Conservation (phyloP, 2,113 vertebrate species). For the Aplodontia rufa region DNA sequence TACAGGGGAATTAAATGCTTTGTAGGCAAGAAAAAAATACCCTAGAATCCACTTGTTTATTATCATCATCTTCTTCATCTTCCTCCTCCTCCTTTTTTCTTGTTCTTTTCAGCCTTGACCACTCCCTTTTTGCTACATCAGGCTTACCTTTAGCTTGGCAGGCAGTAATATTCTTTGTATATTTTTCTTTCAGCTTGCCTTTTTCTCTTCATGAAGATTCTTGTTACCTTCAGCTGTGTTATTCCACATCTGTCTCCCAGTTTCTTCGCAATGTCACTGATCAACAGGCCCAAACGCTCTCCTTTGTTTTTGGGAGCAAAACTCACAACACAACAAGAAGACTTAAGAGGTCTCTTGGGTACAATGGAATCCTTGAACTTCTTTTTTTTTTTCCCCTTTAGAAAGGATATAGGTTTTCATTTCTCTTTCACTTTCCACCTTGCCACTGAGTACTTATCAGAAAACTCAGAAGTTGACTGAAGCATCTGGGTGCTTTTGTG, state of each 20-base stretch:
- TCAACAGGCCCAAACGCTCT: conserved; percentile 84
- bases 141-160: background rate
- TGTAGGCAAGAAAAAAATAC: background rate
- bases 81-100: background rate
- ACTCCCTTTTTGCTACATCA: background rate
- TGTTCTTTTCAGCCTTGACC: background rate
- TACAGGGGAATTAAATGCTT: background rate
- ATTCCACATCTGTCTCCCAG: conserved; percentile 89
- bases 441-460: background rate
- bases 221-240: conserved; percentile 84
- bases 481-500: background rate
- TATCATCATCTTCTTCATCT: background rate
- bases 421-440: conserved; percentile 82
- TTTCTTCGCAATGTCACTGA: conserved; percentile 88
- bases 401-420: conserved; percentile 74
- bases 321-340: conserved; percentile 86
- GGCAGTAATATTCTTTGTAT: conserved; percentile 83
- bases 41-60: background rate
- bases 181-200: conserved; percentile 89
- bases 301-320: conserved; percentile 85
- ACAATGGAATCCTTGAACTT: conserved; percentile 80
- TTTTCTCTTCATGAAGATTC: conserved; percentile 87
- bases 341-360: conserved; percentile 88
- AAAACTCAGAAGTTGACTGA: background rate
- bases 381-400: conserved; percentile 65